These are phyloP conservation scores for Lepus timidus DNA, from an alignment of 2,113 vertebrate genomes.

Conservation along the genomic window DNA sequence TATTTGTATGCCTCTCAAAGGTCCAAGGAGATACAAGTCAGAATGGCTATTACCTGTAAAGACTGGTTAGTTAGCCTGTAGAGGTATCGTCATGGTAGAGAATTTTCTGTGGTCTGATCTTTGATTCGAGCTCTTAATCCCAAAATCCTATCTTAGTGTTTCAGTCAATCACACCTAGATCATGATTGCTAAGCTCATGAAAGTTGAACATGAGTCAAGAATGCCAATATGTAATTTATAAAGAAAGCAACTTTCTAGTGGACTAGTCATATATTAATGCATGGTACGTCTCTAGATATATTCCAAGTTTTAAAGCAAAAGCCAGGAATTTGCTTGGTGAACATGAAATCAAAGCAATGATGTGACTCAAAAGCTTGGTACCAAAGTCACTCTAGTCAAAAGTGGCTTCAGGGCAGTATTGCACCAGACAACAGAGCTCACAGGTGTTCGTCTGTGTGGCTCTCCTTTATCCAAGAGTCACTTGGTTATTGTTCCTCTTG, in stretches of 20 bases:
- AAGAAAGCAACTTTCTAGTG: not conserved
- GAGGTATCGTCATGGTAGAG: not conserved
- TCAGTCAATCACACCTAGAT: not conserved
- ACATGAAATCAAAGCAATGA: not conserved
- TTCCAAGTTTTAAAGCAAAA: slow-evolving; percentile 46
- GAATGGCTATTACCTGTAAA: not conserved
- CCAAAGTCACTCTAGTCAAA: slow-evolving; percentile 33
- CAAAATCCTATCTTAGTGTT: not conserved
- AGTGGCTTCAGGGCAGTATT: slow-evolving; percentile 13
- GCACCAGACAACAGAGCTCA: not conserved
- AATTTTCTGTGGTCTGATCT: not conserved
- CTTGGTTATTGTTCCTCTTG: not conserved
- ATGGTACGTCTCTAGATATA: not conserved
- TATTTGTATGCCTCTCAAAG: slow-evolving; percentile 7
- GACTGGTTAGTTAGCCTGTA: not conserved
- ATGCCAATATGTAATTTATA: slow-evolving; percentile 2
- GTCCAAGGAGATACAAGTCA: not conserved
- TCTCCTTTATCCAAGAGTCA: slow-evolving; percentile 52
- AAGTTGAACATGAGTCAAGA: not conserved
- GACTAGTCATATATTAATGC: not conserved
- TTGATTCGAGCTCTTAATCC: not conserved
- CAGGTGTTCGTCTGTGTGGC: not conserved
- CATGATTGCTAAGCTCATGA: not conserved
- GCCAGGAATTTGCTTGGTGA: not conserved
- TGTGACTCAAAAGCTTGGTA: slow-evolving; percentile 15